Percentiles rank a stretch among this genome's conserved stretches.
phyloP scores from a whole-genome alignment of 1,140 invertebrate species.

The Lepidurus packardi region DNA sequence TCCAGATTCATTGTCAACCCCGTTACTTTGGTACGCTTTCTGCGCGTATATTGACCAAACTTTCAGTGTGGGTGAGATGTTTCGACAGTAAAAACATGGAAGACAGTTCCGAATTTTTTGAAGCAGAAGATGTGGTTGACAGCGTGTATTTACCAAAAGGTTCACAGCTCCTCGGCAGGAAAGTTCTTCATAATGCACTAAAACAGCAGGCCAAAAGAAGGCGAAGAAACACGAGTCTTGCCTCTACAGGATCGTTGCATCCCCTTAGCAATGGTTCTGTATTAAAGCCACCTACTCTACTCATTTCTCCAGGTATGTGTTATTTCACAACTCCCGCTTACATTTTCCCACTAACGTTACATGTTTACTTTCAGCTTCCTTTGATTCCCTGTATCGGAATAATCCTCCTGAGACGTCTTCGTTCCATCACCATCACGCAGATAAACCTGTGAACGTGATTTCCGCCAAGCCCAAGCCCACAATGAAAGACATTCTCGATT shows the following conservation, averaged over 20 bases:
- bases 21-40: background rate
- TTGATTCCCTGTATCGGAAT: slow-evolving; percentile 26
- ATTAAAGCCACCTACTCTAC: slow-evolving; percentile 61
- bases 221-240: slow-evolving; percentile 67
- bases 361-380: slow-evolving; percentile 26
- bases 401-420: slow-evolving; percentile 29
- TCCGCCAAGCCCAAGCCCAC: slow-evolving; percentile 42
- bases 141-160: background rate
- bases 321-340: background rate
- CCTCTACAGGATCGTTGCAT: slow-evolving; percentile 57
- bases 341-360: slow-evolving; percentile 3
- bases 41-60: background rate
- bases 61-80: background rate
- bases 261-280: slow-evolving; percentile 54
- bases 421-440: slow-evolving; percentile 44
- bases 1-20: background rate
- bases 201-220: slow-evolving; percentile 71
- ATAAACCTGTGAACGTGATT: slow-evolving; percentile 40
- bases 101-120: slow-evolving; percentile 2
- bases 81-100: background rate
- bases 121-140: background rate
- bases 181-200: slow-evolving; percentile 62
- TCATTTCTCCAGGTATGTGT: slow-evolving; percentile 45
- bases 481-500: slow-evolving; percentile 79
- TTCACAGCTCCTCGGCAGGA: slow-evolving; percentile 48